Evolutionary conservation across 2,113 vertebrate species (phyloP).

Genomic region (Dinomys branickii): DNA sequence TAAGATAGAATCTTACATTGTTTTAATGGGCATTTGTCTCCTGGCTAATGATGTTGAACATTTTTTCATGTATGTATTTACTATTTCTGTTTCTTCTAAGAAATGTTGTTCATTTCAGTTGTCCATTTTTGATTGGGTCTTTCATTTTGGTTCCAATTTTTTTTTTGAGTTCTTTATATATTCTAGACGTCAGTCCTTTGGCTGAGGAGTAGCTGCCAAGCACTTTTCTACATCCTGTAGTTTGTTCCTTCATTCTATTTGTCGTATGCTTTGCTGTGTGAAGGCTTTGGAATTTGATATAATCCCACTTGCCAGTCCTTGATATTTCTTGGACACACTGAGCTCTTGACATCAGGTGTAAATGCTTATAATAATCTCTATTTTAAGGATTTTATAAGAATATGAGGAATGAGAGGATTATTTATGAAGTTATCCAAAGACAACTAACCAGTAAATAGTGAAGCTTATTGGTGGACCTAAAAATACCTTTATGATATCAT

Average conservation of each 20-base stretch:
- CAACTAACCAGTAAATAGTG: background rate
- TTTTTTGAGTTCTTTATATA: background rate
- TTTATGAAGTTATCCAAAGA: background rate
- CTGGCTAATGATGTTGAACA: background rate
- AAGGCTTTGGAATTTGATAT: background rate
- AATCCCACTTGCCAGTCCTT: background rate
- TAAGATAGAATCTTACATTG: background rate
- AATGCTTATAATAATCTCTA: background rate
- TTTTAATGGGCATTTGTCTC: background rate
- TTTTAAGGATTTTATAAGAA: conserved; percentile 13
- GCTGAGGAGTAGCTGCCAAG: background rate
- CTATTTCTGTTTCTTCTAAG: background rate
- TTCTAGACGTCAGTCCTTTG: background rate
- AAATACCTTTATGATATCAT: background rate
- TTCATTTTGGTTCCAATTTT: background rate
- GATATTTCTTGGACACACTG: background rate
- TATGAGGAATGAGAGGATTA: background rate
- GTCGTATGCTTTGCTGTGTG: background rate
- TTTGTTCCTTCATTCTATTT: background rate
- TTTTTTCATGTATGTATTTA: background rate
- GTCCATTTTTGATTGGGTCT: background rate
- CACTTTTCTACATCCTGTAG: background rate
- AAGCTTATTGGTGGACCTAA: background rate
- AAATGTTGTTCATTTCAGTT: background rate
- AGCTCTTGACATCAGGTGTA: background rate